Base-by-base conservation (phyloP, 2,113 vertebrate species). In the Sorex fumeus region DNA sequence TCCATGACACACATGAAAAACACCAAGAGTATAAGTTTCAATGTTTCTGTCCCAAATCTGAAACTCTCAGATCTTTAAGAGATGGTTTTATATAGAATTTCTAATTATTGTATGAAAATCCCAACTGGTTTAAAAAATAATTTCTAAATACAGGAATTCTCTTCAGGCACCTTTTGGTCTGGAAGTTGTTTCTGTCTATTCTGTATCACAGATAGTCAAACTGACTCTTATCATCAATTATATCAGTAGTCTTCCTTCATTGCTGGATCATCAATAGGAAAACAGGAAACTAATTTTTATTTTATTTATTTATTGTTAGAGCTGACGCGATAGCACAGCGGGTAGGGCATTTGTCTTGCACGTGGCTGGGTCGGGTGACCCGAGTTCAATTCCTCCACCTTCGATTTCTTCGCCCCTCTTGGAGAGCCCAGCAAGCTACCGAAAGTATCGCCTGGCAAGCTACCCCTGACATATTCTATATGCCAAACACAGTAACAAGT, bases 41-140 rank as follows among this genome's bases (percentile, higher is more conserved):
- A 83, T 16, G 71, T 80, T 78, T 91, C 19, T 86, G 66, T 64
- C 66, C 74, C 23, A 50, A 88, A 93, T 78, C 69, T 81, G 64
- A 94, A 94, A 87, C 87, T 32, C 76, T 90, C 43, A 84, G 43
- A 74, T 86, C 67, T 82, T 92, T 94, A 93, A 87, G 10, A 96
- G 70, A 81, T 16, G 80, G 10, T 80, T 80, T 72, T 28, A 79
- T 36, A 87, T 43, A 92, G 77, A 82, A 74, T 23, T 67, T 91
- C 75, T 90, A 78, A 83, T 71, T 84, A 67, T 77, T 83, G 2
- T 50, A 72, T 75, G 83, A 88, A 81, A 93, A 71, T 83, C 53
- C 79, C 30, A 72, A 92, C 12, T 88, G 47, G 64, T 77, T 95
- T 83, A 30, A 90, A 90, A 94, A 71, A 1, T 50, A 40, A 25